Evolutionary conservation across 92 coral and sea anemone genomes (phyloP).

Genomic region (Palythoa caribaeorum): DNA sequence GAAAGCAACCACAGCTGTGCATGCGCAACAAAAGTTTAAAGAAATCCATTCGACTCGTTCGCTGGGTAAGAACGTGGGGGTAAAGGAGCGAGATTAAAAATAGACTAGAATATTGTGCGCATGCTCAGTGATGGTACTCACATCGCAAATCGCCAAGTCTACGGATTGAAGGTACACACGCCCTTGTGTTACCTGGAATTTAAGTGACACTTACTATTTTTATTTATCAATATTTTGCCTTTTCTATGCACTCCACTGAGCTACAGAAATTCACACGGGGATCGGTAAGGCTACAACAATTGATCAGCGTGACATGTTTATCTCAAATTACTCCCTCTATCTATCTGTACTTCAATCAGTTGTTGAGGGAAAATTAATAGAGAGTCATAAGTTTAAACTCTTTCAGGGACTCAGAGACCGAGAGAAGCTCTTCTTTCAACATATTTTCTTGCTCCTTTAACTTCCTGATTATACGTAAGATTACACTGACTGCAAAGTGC

Average conservation of each 20-base stretch:
- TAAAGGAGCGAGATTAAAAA: slow-evolving; percentile 26
- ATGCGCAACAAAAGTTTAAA: slow-evolving; percentile 25
- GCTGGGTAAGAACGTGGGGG: slow-evolving; percentile 5
- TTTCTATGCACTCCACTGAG: neutral
- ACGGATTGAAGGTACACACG: slow-evolving; percentile 42
- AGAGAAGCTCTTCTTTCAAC: too few species aligned
- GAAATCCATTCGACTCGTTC: neutral
- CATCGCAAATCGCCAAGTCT: slow-evolving; percentile 24
- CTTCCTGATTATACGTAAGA: too few species aligned
- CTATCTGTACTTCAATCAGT: too few species aligned
- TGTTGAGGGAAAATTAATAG: too few species aligned
- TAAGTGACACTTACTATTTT: slow-evolving; percentile 11
- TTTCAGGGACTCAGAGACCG: too few species aligned
- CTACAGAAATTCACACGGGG: too few species aligned
- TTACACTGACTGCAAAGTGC: too few species aligned
- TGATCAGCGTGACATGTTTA: too few species aligned
- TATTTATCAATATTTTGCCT: neutral
- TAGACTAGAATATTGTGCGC: neutral
- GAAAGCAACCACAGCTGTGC: slow-evolving; percentile 37
- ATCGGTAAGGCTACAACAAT: too few species aligned
- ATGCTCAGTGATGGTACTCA: slow-evolving; percentile 48
- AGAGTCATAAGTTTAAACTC: too few species aligned
- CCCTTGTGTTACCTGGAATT: slow-evolving; percentile 41
- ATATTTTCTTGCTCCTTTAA: too few species aligned
- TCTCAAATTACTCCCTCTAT: too few species aligned